Percentiles rank a stretch among this genome's conserved stretches.
Conservation (phyloP, 2,797 vertebrate species). For the Rhincodon typus region DNA sequence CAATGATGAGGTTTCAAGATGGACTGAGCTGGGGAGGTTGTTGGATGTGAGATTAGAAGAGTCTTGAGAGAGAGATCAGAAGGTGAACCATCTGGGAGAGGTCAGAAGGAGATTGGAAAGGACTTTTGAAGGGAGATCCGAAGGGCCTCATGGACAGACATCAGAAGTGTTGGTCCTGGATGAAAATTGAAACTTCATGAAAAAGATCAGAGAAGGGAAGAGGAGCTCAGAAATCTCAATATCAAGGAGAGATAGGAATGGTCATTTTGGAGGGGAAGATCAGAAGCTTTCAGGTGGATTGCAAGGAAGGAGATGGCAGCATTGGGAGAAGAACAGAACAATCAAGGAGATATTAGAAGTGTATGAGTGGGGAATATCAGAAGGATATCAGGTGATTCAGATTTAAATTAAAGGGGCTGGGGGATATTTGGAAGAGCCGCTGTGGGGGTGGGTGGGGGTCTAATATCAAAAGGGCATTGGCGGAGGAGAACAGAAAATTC, state of each 20-base stretch:
- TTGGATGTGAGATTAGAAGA: background rate
- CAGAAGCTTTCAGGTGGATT: too few species aligned
- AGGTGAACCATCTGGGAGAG: background rate
- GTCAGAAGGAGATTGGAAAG: background rate
- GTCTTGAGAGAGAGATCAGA: background rate
- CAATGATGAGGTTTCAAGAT: too few species aligned
- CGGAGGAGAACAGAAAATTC: background rate
- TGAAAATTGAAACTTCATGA: too few species aligned
- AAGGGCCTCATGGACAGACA: background rate
- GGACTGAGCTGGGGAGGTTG: too few species aligned
- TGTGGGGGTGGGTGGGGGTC: background rate
- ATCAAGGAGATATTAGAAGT: too few species aligned
- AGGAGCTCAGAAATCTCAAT: too few species aligned
- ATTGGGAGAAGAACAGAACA: too few species aligned
- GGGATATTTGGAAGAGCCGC: background rate
- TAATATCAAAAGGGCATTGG: background rate
- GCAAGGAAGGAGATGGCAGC: too few species aligned
- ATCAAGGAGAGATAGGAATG: too few species aligned
- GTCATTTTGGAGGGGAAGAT: too few species aligned
- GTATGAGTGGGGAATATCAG: background rate
- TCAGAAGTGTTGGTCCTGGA: too few species aligned
- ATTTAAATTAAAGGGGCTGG: background rate
- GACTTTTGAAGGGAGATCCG: background rate
- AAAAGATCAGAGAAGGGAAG: too few species aligned
- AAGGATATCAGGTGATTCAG: background rate